A percentile compares a stretch with the other conserved stretches of the same genome.
These are phyloP conservation scores for Hiodon tergisus DNA, from an alignment of 2,113 vertebrate genomes.

Conservation along the genomic window DNA sequence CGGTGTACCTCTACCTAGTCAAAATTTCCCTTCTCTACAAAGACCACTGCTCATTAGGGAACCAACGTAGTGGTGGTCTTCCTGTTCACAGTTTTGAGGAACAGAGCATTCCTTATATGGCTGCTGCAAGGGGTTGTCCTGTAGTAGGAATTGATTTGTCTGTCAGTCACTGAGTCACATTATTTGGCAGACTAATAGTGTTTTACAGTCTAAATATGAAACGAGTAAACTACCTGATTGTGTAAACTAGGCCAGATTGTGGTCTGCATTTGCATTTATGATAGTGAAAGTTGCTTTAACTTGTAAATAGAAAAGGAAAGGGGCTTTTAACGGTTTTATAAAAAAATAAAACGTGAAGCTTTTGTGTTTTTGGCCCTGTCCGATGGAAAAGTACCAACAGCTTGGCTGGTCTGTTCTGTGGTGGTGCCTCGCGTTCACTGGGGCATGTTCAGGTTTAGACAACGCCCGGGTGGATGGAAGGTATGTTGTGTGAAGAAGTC, in stretches of 20 bases:
- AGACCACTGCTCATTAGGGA: not conserved
- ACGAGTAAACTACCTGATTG: too few relatives aligned
- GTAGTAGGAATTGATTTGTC: not conserved
- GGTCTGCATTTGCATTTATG: too few relatives aligned
- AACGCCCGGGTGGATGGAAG: slow-evolving; percentile 1
- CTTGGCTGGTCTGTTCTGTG: not conserved
- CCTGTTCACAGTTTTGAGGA: slow-evolving; percentile 2
- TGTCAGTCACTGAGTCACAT: not conserved
- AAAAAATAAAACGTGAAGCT: too few relatives aligned
- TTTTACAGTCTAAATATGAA: too few relatives aligned
- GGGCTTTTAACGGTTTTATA: too few relatives aligned
- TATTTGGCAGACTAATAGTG: too few relatives aligned
- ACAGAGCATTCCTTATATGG: not conserved
- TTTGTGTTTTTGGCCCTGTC: too few relatives aligned
- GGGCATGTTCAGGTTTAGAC: slow-evolving; percentile 4
- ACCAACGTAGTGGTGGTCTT: not conserved
- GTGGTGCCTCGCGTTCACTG: not conserved
- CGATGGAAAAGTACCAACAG: not conserved
- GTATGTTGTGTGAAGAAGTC: not conserved
- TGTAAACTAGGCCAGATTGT: too few relatives aligned
- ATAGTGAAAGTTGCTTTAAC: too few relatives aligned
- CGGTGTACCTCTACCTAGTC: too few relatives aligned
- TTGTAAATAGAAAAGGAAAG: too few relatives aligned
- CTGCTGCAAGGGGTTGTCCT: not conserved
- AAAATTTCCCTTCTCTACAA: too few relatives aligned